phyloP scores from a whole-genome alignment of 1,140 invertebrate species.

The Wasmannia auropunctata region DNA sequence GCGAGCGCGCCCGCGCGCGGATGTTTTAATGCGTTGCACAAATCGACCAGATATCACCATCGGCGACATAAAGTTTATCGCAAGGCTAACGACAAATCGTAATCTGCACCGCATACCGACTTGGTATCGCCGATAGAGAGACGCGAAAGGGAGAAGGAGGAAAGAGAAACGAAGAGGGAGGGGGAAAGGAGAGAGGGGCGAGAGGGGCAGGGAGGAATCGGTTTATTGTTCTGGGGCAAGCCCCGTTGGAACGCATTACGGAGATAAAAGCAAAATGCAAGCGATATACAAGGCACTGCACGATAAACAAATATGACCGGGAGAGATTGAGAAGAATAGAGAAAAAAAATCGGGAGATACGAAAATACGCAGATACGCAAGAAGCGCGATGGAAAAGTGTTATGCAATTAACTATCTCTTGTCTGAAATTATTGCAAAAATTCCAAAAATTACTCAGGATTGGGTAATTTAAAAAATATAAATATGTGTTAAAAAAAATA shows the following conservation, averaged over 20 bases:
- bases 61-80: slow-evolving; percentile 81
- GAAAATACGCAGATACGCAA: neutral
- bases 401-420: neutral
- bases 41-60: slow-evolving; percentile 78
- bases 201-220: neutral
- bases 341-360: neutral
- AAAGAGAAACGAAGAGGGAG: neutral
- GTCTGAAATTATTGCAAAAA: neutral
- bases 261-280: slow-evolving; percentile 50
- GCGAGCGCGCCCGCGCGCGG: slow-evolving; percentile 39
- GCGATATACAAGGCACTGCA: slow-evolving; percentile 35
- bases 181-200: neutral
- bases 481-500: neutral
- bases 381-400: neutral
- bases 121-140: slow-evolving; percentile 46
- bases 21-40: slow-evolving; percentile 78
- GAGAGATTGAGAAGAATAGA: neutral
- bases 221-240: slow-evolving; percentile 59
- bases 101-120: slow-evolving; percentile 78
- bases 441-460: neutral
- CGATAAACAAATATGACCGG: slow-evolving; percentile 55
- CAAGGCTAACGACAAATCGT: slow-evolving; percentile 82
- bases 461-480: neutral
- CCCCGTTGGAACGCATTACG: slow-evolving; percentile 28
- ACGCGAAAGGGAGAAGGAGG: neutral